A percentile compares a stretch with the other conserved stretches of the same genome.
phyloP scores from a whole-genome alignment of 1,140 invertebrate genomes.

The Littorina saxatilis region DNA sequence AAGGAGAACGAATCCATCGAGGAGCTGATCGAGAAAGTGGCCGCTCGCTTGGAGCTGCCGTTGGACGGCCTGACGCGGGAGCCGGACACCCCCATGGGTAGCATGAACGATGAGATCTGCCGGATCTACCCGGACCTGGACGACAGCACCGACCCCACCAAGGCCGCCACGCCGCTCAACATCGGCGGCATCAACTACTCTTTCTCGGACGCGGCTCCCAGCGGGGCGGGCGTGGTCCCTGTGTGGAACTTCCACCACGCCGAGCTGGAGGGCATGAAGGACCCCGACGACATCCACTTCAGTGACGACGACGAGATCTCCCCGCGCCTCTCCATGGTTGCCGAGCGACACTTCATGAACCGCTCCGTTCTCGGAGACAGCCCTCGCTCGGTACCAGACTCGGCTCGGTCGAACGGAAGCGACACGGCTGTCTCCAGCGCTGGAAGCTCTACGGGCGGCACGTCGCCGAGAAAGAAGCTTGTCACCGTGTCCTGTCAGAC shows the following conservation, averaged over 20 bases:
- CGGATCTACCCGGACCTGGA: conserved; percentile 69
- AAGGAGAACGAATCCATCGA: conserved; percentile 73
- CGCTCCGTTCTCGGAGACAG: conserved; percentile 71
- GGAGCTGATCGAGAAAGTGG: conserved; percentile 69
- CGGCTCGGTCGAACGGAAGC: conserved; percentile 37
- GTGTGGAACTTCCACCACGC: conserved; percentile 74
- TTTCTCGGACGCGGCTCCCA: conserved; percentile 72
- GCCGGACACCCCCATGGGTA: conserved; percentile 57
- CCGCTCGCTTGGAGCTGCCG: conserved; percentile 61
- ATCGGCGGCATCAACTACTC: conserved; percentile 68
- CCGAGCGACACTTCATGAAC: conserved; percentile 74
- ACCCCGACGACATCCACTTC: conserved; percentile 68
- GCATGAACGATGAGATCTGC: conserved; percentile 71
- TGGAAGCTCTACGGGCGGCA: conserved; percentile 22
- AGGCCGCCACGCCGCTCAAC: conserved; percentile 61
- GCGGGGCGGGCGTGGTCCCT: conserved; percentile 73
- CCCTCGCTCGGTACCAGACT: conserved; percentile 45
- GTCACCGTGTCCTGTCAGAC: conserved; percentile 71
- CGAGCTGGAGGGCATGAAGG: conserved; percentile 66
- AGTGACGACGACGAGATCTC: conserved; percentile 60
- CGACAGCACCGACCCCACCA: conserved; percentile 59
- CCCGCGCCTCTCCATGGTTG: conserved; percentile 71
- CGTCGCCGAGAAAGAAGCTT: conserved; percentile 39
- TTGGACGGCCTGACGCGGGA: conserved; percentile 61
- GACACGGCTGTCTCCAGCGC: conserved; percentile 24